Conservation (phyloP, 2,888 invertebrate genomes). For the Galeopsomyia nigrocyanea region DNA sequence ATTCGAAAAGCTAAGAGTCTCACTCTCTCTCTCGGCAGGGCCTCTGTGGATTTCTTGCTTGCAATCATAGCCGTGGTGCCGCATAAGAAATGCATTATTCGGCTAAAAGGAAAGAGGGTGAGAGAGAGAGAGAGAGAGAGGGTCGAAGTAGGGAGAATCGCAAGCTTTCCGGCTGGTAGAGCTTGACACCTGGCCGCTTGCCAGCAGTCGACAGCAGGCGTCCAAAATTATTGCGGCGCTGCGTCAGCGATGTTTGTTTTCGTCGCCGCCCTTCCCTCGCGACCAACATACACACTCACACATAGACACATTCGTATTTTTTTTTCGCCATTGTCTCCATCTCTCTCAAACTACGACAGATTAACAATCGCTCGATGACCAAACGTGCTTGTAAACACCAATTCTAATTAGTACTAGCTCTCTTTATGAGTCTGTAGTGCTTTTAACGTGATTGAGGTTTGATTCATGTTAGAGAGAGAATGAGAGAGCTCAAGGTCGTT, state of each 20-base stretch:
- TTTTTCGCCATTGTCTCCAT: neutral
- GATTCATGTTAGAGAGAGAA: too few relatives aligned
- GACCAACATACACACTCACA: neutral
- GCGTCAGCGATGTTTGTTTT: slow-evolving; percentile 66
- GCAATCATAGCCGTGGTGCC: neutral
- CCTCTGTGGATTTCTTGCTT: neutral
- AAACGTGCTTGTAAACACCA: too few relatives aligned
- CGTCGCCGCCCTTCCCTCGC: slow-evolving; percentile 43
- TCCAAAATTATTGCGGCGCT: slow-evolving; percentile 64
- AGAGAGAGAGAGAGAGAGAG: slow-evolving; percentile 6
- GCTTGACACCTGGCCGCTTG: neutral
- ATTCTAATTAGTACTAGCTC: too few relatives aligned
- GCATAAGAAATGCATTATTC: slow-evolving; percentile 19
- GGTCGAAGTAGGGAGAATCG: neutral
- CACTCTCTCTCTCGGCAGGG: neutral
- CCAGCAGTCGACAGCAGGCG: slow-evolving; percentile 62
- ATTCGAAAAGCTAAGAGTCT: slow-evolving; percentile 8
- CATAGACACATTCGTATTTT: slow-evolving; percentile 8
- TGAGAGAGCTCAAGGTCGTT: too few relatives aligned
- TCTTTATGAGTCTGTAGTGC: too few relatives aligned
- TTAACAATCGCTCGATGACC: slow-evolving; percentile 29
- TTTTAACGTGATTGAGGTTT: too few relatives aligned
- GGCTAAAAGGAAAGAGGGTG: neutral
- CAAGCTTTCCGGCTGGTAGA: neutral
- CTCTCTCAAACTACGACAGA: slow-evolving; percentile 7